These are phyloP conservation scores for Nephrotoma appendiculata DNA, from an alignment of 2,888 invertebrate species.

Conservation along the genomic window DNA sequence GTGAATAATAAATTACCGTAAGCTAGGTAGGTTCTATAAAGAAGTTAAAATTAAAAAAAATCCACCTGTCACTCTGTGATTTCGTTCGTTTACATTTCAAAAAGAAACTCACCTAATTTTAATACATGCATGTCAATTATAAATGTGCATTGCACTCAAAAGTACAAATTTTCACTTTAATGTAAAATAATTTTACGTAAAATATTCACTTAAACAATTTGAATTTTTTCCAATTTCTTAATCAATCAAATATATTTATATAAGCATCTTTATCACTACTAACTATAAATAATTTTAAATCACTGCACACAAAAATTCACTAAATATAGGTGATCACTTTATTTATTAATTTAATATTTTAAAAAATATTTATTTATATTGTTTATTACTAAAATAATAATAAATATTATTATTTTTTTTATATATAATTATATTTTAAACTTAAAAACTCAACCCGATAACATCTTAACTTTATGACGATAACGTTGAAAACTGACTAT, in stretches of 20 bases:
- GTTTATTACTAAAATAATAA: not conserved
- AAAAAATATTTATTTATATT: not conserved
- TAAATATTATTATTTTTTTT: not conserved
- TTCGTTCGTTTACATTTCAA: not conserved
- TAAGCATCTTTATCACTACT: not conserved
- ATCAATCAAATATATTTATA: not conserved
- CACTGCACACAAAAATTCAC: not conserved
- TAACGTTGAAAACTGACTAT: not conserved
- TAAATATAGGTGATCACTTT: not conserved
- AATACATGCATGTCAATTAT: conserved; percentile 13
- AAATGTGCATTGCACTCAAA: not conserved
- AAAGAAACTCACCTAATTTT: conserved; percentile 14
- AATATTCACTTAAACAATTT: not conserved
- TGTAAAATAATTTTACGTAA: not conserved
- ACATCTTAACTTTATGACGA: not conserved
- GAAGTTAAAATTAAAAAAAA: not conserved
- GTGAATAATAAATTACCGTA: not conserved
- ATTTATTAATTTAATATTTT: not conserved
- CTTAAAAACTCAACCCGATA: not conserved
- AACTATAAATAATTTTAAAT: not conserved
- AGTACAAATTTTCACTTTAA: not conserved
- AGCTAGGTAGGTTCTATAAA: not conserved
- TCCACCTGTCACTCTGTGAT: not conserved
- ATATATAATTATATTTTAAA: not conserved
- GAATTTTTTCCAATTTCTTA: not conserved